Evolutionary conservation across 92 coral and sea anemone genomes (phyloP).

Genomic region (Zoanthus solanderi): DNA sequence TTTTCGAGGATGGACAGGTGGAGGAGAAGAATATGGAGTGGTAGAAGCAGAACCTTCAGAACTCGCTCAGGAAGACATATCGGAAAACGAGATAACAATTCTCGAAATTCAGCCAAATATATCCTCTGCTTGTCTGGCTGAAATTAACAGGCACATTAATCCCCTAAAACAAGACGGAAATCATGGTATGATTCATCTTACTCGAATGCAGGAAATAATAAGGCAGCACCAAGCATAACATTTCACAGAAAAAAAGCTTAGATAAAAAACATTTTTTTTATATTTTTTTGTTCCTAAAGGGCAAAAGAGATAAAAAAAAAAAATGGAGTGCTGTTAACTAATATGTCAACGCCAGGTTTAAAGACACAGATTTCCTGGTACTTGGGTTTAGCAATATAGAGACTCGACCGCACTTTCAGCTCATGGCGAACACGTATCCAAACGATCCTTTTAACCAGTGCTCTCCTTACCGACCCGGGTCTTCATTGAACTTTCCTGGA

Average conservation of each 20-base stretch:
- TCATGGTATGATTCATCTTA: neutral
- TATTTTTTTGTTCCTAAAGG: neutral
- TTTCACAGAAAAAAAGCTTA: no score
- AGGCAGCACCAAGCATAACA: neutral
- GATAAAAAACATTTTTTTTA: no score
- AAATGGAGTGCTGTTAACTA: slow-evolving; percentile 57
- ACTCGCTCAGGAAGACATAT: neutral
- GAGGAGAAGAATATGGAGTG: neutral
- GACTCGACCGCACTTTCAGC: slow-evolving; percentile 52
- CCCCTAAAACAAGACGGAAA: neutral
- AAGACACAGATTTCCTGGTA: slow-evolving; percentile 57
- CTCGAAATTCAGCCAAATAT: neutral
- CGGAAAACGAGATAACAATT: neutral
- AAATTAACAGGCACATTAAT: neutral
- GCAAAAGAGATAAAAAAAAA: slow-evolving; percentile 49
- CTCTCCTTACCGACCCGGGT: slow-evolving; percentile 60
- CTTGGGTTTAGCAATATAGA: slow-evolving; percentile 31
- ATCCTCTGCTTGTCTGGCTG: neutral
- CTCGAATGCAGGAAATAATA: neutral
- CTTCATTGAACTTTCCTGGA: slow-evolving; percentile 58
- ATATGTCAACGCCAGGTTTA: slow-evolving; percentile 52
- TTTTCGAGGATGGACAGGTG: neutral
- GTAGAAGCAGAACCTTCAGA: neutral
- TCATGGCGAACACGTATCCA: slow-evolving; percentile 63
- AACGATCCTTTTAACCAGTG: slow-evolving; percentile 60